Evolutionary conservation across 2,797 vertebrate genomes (phyloP).

Genomic region (Tympanoctomys barrerae): DNA sequence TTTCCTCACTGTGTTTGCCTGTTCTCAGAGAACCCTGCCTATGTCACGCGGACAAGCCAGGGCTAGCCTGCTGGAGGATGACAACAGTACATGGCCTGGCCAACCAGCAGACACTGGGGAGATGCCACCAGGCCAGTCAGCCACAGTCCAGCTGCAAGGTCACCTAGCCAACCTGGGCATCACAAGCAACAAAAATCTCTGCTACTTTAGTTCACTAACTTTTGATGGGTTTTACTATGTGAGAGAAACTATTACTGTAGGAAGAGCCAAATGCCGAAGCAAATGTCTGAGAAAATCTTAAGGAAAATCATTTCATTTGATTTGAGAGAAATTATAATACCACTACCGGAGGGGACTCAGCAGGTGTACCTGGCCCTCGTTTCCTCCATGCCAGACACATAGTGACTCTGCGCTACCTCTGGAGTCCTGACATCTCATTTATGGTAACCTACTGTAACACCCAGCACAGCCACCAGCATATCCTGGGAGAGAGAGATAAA

Average conservation of each 20-base stretch:
- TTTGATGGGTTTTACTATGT: neutral
- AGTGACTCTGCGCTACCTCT: constrained; percentile 15
- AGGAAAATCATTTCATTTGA: constrained; percentile 68
- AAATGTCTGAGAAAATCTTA: constrained; percentile 67
- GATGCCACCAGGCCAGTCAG: neutral
- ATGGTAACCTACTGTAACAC: neutral
- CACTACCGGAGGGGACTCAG: neutral
- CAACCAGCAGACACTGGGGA: neutral
- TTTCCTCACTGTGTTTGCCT: neutral
- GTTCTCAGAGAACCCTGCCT: neutral
- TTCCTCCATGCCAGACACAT: constrained; percentile 68
- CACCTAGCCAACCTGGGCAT: neutral
- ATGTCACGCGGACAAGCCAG: neutral
- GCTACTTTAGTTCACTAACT: neutral
- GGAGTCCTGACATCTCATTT: constrained; percentile 54
- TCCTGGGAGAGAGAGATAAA: constrained; percentile 69
- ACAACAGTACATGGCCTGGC: neutral
- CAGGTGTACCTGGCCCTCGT: constrained; percentile 45
- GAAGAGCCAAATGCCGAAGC: constrained; percentile 70
- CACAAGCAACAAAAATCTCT: neutral
- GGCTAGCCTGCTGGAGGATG: neutral
- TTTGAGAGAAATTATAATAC: neutral
- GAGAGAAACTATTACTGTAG: constrained; percentile 16
- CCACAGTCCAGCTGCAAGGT: neutral
- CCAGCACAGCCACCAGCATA: neutral